Conservation (phyloP, 2,888 invertebrate species). For the Hecatera dysodea region DNA sequence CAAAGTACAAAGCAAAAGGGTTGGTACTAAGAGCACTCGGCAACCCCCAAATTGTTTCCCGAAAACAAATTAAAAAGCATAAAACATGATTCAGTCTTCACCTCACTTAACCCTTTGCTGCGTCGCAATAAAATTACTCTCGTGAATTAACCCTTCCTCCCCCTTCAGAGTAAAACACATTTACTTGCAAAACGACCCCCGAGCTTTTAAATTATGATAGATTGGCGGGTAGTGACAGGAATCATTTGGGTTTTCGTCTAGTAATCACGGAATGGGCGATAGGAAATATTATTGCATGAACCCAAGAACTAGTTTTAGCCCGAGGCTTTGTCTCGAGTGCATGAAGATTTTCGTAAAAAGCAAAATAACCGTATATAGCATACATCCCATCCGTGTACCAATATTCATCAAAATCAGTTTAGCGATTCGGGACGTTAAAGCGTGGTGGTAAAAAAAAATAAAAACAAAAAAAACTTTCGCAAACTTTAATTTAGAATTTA, state of each 20-base stretch:
- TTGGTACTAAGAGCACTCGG: conserved; percentile 39
- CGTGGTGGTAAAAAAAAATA: too few species aligned
- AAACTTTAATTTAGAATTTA: too few species aligned
- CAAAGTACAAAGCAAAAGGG: conserved; percentile 36
- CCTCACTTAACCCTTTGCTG: conserved; percentile 84
- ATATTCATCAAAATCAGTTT: too few species aligned
- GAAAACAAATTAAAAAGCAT: conserved; percentile 88
- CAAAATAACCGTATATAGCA: too few species aligned
- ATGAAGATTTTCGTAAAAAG: too few species aligned
- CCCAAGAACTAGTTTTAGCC: too few species aligned
- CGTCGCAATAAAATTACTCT: conserved; percentile 84
- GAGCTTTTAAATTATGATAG: conserved; percentile 78
- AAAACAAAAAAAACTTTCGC: too few species aligned
- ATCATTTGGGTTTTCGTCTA: conserved; percentile 61
- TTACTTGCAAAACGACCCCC: conserved; percentile 73
- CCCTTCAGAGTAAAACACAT: conserved; percentile 70
- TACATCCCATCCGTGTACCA: too few species aligned
- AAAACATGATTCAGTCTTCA: conserved; percentile 84
- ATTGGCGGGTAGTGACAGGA: conserved; percentile 70
- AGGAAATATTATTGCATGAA: conserved; percentile 1
- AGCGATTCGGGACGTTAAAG: too few species aligned
- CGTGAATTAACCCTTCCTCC: conserved; percentile 77
- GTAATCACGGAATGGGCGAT: conserved; percentile 17
- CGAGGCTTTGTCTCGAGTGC: too few species aligned
- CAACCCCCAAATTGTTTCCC: conserved; percentile 71